A percentile compares a stretch with the other conserved stretches of the same genome.
Conservation (phyloP, 1,140 invertebrate genomes). For the Tetragonula clypearis region DNA sequence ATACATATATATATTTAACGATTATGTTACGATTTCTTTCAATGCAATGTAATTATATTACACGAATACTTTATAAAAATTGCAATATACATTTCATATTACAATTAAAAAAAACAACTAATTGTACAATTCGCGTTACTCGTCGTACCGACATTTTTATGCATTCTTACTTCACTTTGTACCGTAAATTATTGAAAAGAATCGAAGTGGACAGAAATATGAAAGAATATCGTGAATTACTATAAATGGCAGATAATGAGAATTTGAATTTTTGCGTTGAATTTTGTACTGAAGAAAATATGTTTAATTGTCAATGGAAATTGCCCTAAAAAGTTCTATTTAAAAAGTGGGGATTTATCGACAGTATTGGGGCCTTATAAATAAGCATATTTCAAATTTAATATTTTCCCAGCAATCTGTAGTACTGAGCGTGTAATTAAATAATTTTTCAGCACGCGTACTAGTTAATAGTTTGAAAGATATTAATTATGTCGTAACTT, state of each 20-base stretch:
- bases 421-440: not conserved
- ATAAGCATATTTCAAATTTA: conserved; percentile 52
- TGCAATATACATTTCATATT: not conserved
- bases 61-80: not conserved
- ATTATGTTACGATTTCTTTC: not conserved
- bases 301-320: conserved; percentile 12
- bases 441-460: not conserved
- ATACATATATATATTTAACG: not conserved
- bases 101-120: not conserved
- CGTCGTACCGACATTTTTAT: not conserved
- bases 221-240: not conserved
- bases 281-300: not conserved
- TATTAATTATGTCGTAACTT: conserved; percentile 19
- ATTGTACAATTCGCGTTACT: not conserved
- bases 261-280: not conserved
- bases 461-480: not conserved
- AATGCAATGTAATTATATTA: not conserved
- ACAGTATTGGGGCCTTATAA: conserved; percentile 42
- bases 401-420: conserved; percentile 17
- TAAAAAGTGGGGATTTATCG: conserved; percentile 45
- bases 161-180: not conserved
- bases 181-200: not conserved
- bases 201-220: not conserved
- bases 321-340: conserved; percentile 10
- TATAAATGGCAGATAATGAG: not conserved